Conservation (phyloP, 2,888 invertebrate genomes). For the Dryococelus australis region DNA sequence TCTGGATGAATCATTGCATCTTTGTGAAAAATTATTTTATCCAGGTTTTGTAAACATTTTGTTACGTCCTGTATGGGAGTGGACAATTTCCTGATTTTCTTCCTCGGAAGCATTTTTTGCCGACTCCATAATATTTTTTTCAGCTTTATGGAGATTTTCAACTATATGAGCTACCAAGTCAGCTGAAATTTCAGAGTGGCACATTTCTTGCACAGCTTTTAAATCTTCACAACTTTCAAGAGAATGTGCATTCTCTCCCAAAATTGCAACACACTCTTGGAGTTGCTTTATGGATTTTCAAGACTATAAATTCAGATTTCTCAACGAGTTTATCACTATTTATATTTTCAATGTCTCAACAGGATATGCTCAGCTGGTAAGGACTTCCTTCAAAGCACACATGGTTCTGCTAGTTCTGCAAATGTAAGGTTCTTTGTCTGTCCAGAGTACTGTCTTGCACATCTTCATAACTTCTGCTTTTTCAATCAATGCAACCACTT, state of each 20-base stretch:
- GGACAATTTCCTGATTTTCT: constrained; percentile 64
- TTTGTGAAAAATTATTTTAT: neutral
- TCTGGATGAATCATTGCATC: neutral
- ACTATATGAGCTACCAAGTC: neutral
- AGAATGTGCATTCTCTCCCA: constrained; percentile 57
- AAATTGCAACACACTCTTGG: neutral
- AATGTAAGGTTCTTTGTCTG: neutral
- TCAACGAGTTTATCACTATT: neutral
- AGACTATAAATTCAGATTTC: neutral
- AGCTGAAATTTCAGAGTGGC: neutral
- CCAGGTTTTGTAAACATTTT: constrained; percentile 52
- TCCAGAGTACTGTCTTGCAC: neutral
- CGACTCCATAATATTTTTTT: constrained; percentile 57
- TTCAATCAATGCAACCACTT: neutral
- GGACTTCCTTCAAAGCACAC: constrained; percentile 57
- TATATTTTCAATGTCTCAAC: too few relatives aligned
- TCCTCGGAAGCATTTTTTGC: constrained; percentile 65
- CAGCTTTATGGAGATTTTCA: neutral
- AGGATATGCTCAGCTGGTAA: constrained; percentile 55
- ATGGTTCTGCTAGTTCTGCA: constrained; percentile 20
- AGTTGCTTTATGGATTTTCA: neutral
- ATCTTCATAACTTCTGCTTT: neutral
- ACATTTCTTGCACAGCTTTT: neutral
- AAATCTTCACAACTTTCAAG: neutral
- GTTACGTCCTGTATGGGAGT: constrained; percentile 59